Percentiles rank a stretch among this genome's conserved stretches.
Conservation (phyloP, 2,888 invertebrate species). For the Thymelicus lineola region DNA sequence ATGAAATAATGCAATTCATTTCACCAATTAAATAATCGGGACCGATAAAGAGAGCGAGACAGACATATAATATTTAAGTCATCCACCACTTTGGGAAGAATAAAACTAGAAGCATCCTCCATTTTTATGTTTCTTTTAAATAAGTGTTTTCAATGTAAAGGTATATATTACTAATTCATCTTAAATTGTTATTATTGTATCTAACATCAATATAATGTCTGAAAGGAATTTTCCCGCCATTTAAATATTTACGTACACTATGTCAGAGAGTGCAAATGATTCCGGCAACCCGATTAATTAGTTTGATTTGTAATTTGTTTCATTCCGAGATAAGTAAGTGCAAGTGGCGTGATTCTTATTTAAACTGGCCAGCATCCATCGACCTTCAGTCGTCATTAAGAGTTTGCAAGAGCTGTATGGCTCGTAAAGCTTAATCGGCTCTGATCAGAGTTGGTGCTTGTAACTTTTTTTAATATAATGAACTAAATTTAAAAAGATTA, state of each 20-base stretch:
- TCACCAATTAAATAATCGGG: too few species aligned
- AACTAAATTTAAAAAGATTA: constrained; percentile 17
- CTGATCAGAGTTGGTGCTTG: constrained; percentile 29
- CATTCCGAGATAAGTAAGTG: constrained; percentile 41
- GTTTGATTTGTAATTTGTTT: constrained; percentile 39
- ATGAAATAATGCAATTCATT: too few species aligned
- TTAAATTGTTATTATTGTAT: neutral
- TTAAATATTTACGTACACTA: constrained; percentile 7
- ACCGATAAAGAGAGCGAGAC: too few species aligned
- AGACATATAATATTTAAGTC: too few species aligned
- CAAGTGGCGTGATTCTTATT: constrained; percentile 45
- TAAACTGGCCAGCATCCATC: constrained; percentile 52
- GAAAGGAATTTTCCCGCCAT: constrained; percentile 20
- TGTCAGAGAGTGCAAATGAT: constrained; percentile 9
- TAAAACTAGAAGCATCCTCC: too few species aligned
- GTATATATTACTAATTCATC: too few species aligned
- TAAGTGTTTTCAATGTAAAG: too few species aligned
- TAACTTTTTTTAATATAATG: constrained; percentile 42
- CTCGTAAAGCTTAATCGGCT: constrained; percentile 37
- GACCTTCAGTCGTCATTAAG: constrained; percentile 74
- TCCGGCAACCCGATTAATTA: constrained; percentile 30
- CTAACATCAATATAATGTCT: neutral
- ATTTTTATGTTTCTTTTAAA: too few species aligned
- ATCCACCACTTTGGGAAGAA: too few species aligned
- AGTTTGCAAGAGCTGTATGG: constrained; percentile 61